Evolutionary conservation across 2,888 invertebrate genomes (phyloP), one percentile per base, ranked within the genome.

Genomic region (Callyntrura sp.): DNA sequence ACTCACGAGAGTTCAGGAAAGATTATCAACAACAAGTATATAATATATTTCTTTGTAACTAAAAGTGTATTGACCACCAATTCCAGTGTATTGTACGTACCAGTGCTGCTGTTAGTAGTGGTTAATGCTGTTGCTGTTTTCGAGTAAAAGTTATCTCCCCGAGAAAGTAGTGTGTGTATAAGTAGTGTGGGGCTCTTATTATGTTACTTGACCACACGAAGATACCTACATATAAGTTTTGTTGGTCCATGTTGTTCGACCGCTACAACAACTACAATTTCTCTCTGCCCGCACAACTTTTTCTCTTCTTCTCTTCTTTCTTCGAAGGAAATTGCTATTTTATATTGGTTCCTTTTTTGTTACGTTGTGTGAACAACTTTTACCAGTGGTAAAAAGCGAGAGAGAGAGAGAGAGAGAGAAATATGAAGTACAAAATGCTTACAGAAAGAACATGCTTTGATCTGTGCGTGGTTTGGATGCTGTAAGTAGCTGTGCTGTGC

Each of bases 281-380:
- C 43, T 35, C 55, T 2, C 35, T 35, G 2, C 35, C 17, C 57
- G n/a, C 23, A 45, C 11, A 83, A 83, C 48, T 65, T 83, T 79
- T 57, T 35, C 20, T 81, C 25, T 68, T 35, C 45, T 20, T 17
- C 45, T 43, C 35, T 60, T 79, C 60, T 25, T 35, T 5, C 48
- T 65, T 4, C n/a, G 73, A 17, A 68, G 45, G 68, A 83, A 83
- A 83, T 83, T 83, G 68, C 68, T 45, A 83, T 68, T 83, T 83
- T 82, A 83, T 83, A 83, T 68, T 83, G 51, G 83, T 51, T 79
- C 55, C 35, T 79, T 73, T 68, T 51, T 55, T 55, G 73, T 28
- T 79, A 79, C 17, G 55, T 28, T 79, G 28, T 82, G 65, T 25
- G 82, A 82, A 82, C 82, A 57, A 79, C 17, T 57, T 79, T 76